These are phyloP conservation scores for Leptinotarsa peninsularis DNA, from an alignment of 2,888 invertebrate species.

Conservation along the genomic window DNA sequence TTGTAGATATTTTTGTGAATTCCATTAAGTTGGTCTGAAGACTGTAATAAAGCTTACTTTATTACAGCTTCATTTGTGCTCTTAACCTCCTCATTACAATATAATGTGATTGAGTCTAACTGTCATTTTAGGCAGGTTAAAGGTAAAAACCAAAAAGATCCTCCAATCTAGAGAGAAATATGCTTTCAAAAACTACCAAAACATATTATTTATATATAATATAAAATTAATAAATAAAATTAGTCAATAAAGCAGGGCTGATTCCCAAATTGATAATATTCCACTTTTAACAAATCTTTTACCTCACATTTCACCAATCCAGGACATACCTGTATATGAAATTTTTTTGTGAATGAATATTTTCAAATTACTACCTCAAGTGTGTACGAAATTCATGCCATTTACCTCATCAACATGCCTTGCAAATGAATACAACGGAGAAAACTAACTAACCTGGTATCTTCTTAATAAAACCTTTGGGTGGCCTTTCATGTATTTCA, in stretches of 20 bases:
- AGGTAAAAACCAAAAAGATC: background rate
- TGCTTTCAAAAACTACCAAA: background rate
- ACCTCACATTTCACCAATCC: background rate
- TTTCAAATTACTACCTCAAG: background rate
- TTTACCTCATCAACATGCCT: background rate
- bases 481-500: background rate
- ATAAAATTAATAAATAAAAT: too few species aligned
- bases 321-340: background rate
- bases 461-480: background rate
- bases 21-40: too few species aligned
- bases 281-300: background rate
- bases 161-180: background rate
- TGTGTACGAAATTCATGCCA: background rate
- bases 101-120: too few species aligned
- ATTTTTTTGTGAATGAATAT: background rate
- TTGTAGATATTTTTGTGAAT: too few species aligned
- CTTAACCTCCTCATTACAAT: too few species aligned
- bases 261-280: background rate
- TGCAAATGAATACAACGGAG: background rate
- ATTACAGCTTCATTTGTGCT: too few species aligned
- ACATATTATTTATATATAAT: background rate
- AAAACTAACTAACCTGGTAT: conserved; percentile 4
- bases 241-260: too few species aligned
- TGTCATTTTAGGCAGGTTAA: too few species aligned
- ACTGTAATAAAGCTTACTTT: too few species aligned